Base-by-base conservation (phyloP, 2,888 invertebrate species). In the Odontocerum albicorne region DNA sequence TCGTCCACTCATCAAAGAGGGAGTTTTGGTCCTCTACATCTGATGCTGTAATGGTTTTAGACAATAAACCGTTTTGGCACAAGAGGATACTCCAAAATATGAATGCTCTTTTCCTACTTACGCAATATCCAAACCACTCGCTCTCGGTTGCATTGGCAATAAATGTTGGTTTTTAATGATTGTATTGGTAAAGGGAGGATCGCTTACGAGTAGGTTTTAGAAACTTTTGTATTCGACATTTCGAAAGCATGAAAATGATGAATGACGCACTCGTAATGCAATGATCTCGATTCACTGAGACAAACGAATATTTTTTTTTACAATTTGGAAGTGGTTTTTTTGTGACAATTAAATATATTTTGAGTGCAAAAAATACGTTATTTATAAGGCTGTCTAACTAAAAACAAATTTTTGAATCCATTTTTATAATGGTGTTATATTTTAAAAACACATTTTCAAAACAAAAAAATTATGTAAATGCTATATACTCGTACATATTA, bases 11-110 rank as follows among this genome's bases (percentile, higher is more conserved):
- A n/a, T n/a, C n/a, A 53, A 27, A 46, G 19, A 33, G 40, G 53
- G 57, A 50, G 49, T 31, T 40, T 47, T 43, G 33, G 43, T 36
- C 38, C 55, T 44, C 15, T 36, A 6, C 19, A 20, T 10, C 19
- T 47, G 49, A 59, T 55, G 59, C 43, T 52, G 47, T 49, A 59
- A 60, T 57, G 57, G 57, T 31, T 57, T 51, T 45, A 60, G 55
- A 60, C 60, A 60, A 60, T 55, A 39, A 55, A 60, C 53, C 60
- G 60, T 60, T 60, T 60, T 57, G 49, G 57, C 35, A 31, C 43
- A 42, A 60, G 60, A 50, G 60, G 42, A 43, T 42, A 52, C 56
- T 51, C 56, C 19, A 45, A 20, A 42, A 36, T 31, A 55, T 49
- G 60, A 60, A 60, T 60, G 60, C 57, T 60, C 60, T 60, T 60